Base-by-base conservation (phyloP, 2,797 vertebrate genomes). In the Podarcis lilfordi region DNA sequence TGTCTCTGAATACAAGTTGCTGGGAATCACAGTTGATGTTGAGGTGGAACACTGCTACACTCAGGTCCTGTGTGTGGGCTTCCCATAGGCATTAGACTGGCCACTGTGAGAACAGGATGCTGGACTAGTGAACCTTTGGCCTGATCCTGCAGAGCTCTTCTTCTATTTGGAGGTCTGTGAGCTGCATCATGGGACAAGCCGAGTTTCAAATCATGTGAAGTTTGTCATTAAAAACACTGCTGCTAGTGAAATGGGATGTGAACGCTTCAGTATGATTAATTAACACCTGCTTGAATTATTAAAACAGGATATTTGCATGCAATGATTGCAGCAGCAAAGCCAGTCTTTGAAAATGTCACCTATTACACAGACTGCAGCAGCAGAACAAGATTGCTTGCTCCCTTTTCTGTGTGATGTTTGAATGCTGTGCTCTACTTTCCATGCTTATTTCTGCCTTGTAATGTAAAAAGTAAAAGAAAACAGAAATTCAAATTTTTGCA, bases 401-500 rank as follows among this genome's bases (percentile, higher is more conserved):
- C 82, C 81, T 80, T 84, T 79, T 84, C 69, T 40, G 2, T 40
- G 45, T 75, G 37, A 43, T 64, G 11, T 84, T 93, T 85, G 37
- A 72, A 80, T 4, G 27, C 19, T 68, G 2, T 77, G 27, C 2
- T 64, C 27, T 23, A 11, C 37, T 50, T 91, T 86, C 86, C 59
- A 82, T 55, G 68, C 17, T 43, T 68, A 64, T 8, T 85, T 88
- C 32, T 91, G 64, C 80, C 19, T 50, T 87, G 75, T 80, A 29
- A 68, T n/a, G 43, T 64, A 75, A 69, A 76, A 50, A 91, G 29
- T 85, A 86, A 88, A 43, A 64, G 23, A 55, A 84, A 88, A 90
- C 19, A 87, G 90, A 90, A 92, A 86, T 10, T 8, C 35, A 84
- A 88, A 72, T 85, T 86, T 0, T 75, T 45, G 1, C 84, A 86